Evolutionary conservation across 2,113 vertebrate species (phyloP).

Genomic region (Microtus oregoni): DNA sequence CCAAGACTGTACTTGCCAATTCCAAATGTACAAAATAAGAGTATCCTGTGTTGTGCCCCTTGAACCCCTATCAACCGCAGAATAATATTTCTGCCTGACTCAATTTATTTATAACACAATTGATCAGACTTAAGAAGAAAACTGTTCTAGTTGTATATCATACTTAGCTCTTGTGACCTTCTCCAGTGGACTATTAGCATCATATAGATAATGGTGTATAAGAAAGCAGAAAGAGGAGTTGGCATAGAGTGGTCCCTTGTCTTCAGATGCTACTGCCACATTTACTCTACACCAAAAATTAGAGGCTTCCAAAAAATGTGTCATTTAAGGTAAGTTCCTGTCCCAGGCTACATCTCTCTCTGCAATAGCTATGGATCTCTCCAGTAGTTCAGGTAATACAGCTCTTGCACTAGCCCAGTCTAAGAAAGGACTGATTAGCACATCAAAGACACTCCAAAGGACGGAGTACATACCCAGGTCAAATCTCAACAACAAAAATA

Average conservation of each 20-base stretch:
- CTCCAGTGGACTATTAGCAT: neutral
- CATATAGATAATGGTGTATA: neutral
- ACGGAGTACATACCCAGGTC: neutral
- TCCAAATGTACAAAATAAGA: conserved; percentile 5
- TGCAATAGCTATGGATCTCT: neutral
- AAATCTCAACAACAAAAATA: neutral
- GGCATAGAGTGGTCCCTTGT: neutral
- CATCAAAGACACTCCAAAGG: neutral
- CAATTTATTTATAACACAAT: neutral
- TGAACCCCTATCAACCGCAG: neutral
- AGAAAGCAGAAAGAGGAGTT: neutral
- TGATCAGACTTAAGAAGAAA: neutral
- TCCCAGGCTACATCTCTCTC: neutral
- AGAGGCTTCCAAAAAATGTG: neutral
- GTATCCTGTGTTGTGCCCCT: neutral
- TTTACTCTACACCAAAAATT: neutral
- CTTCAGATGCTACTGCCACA: conserved; percentile 2
- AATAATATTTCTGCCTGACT: neutral
- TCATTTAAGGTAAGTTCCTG: conserved; percentile 25
- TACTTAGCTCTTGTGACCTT: conserved; percentile 29
- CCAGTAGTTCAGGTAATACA: neutral
- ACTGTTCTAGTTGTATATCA: neutral
- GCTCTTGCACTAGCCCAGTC: neutral
- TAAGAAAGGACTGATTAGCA: neutral
- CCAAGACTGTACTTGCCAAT: neutral